Evolutionary conservation across 2,797 vertebrate genomes (phyloP).

Genomic region (Enteromius trimaculatus): DNA sequence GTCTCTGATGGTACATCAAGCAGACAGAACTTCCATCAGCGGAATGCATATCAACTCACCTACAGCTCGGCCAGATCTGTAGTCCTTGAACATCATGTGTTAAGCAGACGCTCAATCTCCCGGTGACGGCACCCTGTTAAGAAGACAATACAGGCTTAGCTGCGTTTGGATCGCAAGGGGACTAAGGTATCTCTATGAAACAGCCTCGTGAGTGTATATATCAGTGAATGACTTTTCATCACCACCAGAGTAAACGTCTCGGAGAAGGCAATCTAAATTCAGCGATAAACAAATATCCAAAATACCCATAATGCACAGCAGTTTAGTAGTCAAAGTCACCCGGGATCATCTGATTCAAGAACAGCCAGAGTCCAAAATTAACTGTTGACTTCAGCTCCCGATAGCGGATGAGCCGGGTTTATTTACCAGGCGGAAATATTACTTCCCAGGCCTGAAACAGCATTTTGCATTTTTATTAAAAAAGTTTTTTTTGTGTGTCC

Average conservation of each 20-base stretch:
- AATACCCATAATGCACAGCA: not conserved
- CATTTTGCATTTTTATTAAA: conserved; percentile 13
- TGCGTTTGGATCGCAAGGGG: not conserved
- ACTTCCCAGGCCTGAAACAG: not conserved
- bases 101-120: conserved; percentile 57
- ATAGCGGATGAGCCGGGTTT: not conserved
- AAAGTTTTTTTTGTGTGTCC: not conserved
- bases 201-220: not conserved
- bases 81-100: conserved; percentile 77
- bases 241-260: not conserved
- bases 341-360: not conserved
- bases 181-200: not conserved
- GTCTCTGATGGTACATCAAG: conserved; percentile 39
- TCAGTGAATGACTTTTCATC: not conserved
- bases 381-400: not conserved
- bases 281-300: not conserved
- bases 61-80: conserved; percentile 71
- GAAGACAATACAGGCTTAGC: conserved; percentile 51
- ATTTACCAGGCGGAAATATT: not conserved
- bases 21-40: conserved; percentile 6
- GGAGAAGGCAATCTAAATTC: not conserved
- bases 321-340: not conserved
- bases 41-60: conserved; percentile 67
- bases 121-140: conserved; percentile 65
- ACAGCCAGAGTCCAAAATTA: not conserved